phyloP scores from a whole-genome alignment of 2,888 invertebrate genomes.

The Hartigia nigra region DNA sequence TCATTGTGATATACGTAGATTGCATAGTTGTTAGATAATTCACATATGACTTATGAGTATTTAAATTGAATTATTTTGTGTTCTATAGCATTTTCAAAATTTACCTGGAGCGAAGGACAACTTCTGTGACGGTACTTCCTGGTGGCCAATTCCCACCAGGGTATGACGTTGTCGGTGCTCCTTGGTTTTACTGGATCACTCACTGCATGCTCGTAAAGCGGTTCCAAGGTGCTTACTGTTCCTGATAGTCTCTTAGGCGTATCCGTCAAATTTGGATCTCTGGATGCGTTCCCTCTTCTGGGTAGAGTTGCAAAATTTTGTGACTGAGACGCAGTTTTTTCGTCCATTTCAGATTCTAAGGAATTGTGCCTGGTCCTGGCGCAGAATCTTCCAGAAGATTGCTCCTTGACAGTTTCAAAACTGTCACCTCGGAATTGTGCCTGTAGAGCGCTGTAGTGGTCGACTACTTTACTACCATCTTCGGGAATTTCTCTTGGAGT shows the following conservation, averaged over 20 bases:
- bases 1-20: background rate
- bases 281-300: constrained; percentile 44
- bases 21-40: constrained; percentile 9
- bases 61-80: background rate
- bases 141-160: constrained; percentile 91
- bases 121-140: constrained; percentile 83
- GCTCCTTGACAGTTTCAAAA: constrained; percentile 1
- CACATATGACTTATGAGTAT: background rate
- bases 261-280: constrained; percentile 43
- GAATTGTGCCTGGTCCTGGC: constrained; percentile 48
- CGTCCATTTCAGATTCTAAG: constrained; percentile 43
- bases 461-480: constrained; percentile 9
- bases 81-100: background rate
- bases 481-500: constrained; percentile 3
- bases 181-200: constrained; percentile 60
- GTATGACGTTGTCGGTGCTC: constrained; percentile 66
- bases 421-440: constrained; percentile 22
- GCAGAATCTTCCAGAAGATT: background rate
- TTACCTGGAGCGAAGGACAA: constrained; percentile 82
- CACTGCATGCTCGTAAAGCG: constrained; percentile 66
- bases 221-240: constrained; percentile 58
- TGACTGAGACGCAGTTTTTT: constrained; percentile 14
- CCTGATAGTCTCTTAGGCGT: constrained; percentile 54
- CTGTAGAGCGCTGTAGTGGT: constrained; percentile 16
- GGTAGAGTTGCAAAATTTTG: constrained; percentile 54